Conservation (phyloP, 2,888 invertebrate genomes). For the Sacculina carcini region DNA sequence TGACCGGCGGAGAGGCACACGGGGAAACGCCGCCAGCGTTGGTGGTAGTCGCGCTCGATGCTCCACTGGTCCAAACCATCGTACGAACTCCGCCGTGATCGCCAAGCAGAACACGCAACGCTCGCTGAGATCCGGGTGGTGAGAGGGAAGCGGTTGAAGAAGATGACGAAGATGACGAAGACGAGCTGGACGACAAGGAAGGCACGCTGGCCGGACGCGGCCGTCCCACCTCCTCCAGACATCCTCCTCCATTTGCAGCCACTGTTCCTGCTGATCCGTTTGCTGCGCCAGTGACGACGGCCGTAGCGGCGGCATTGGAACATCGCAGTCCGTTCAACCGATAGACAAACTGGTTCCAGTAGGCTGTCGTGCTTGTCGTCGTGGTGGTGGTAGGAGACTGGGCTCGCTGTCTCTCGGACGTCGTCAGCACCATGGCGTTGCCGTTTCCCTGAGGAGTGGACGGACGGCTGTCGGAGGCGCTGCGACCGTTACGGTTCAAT, state of each 20-base stretch:
- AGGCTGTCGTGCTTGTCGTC: background rate
- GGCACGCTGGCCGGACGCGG: background rate
- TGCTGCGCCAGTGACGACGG: background rate
- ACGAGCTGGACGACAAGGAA: background rate
- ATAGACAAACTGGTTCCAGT: background rate
- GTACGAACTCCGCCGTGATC: conserved; percentile 57
- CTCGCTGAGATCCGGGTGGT: too few relatives aligned
- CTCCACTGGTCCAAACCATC: conserved; percentile 36
- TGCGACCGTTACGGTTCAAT: too few relatives aligned
- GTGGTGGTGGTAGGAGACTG: too few relatives aligned
- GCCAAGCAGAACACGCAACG: conserved; percentile 76
- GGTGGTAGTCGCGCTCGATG: conserved; percentile 6
- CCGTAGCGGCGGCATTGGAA: background rate
- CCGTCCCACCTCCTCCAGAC: background rate
- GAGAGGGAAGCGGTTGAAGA: too few relatives aligned
- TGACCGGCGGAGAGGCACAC: conserved; percentile 8
- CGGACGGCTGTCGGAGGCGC: too few relatives aligned
- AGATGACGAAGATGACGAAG: background rate
- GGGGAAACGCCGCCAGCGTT: conserved; percentile 6
- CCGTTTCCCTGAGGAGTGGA: too few relatives aligned
- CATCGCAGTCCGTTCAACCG: background rate
- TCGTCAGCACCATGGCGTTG: too few relatives aligned
- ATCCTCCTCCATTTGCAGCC: background rate
- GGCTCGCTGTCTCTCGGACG: too few relatives aligned
- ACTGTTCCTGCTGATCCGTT: background rate